Evolutionary conservation across 2,888 invertebrate genomes (phyloP).

Genomic region (Dinocampus coccinellae): DNA sequence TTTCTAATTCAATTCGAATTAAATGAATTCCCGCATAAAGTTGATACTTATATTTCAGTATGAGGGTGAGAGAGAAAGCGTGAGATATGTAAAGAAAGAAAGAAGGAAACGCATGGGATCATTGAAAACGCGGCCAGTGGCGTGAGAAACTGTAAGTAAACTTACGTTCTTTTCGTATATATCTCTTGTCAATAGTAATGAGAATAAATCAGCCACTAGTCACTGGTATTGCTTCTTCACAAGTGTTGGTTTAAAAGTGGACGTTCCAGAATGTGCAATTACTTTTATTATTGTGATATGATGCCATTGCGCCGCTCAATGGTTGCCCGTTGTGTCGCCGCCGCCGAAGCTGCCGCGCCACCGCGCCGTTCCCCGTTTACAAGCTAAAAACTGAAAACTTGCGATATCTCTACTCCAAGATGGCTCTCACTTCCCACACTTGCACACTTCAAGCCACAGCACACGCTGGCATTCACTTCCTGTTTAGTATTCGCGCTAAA

Average conservation of each 20-base stretch:
- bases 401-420: constrained; percentile 35
- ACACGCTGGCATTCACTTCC: constrained; percentile 38
- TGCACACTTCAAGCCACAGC: constrained; percentile 28
- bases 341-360: constrained; percentile 33
- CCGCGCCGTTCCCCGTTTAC: constrained; percentile 23
- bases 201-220: constrained; percentile 8
- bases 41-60: constrained; percentile 24
- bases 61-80: background rate
- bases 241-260: background rate
- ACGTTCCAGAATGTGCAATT: constrained; percentile 11
- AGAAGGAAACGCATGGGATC: constrained; percentile 44
- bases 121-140: constrained; percentile 56
- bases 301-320: constrained; percentile 31
- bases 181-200: constrained; percentile 1
- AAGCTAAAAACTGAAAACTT: constrained; percentile 23
- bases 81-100: constrained; percentile 32
- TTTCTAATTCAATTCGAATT: constrained; percentile 44
- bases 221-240: background rate
- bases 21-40: constrained; percentile 54
- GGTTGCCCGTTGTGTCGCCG: constrained; percentile 25
- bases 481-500: constrained; percentile 25
- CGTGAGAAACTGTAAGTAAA: constrained; percentile 47
- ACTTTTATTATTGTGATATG: constrained; percentile 24
- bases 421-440: constrained; percentile 39
- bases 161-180: constrained; percentile 11